These are phyloP conservation scores for Lemur catta DNA, from an alignment of 2,797 vertebrate genomes.

Conservation along the genomic window DNA sequence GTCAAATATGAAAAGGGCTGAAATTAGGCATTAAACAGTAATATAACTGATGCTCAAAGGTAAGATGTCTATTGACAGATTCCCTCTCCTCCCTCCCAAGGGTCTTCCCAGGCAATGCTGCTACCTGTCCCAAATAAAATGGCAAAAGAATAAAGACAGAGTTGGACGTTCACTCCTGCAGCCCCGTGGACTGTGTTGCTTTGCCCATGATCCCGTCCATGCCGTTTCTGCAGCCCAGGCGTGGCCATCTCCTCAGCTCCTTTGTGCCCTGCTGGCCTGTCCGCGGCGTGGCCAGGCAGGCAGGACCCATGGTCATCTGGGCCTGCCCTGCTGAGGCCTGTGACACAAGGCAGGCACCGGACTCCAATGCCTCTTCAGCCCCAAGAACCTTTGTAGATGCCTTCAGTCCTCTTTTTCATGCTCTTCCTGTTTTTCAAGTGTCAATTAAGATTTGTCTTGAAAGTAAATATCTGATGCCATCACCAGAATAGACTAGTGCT, in stretches of 20 bases:
- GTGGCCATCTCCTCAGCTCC: not conserved
- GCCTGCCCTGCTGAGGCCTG: constrained; percentile 36
- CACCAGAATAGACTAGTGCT: not conserved
- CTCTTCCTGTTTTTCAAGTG: not conserved
- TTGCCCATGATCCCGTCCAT: not conserved
- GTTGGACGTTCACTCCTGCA: constrained; percentile 59
- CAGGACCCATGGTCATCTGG: not conserved
- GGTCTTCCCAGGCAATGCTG: constrained; percentile 56
- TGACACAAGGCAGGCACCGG: not conserved
- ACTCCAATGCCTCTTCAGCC: not conserved
- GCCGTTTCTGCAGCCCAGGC: not conserved
- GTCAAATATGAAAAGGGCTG: constrained; percentile 43
- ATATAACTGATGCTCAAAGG: constrained; percentile 28
- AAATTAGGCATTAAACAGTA: constrained; percentile 40
- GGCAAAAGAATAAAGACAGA: constrained; percentile 44
- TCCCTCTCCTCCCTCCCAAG: constrained; percentile 34
- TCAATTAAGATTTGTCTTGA: not conserved
- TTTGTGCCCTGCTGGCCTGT: not conserved
- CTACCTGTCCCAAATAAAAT: constrained; percentile 54
- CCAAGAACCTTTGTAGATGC: not conserved
- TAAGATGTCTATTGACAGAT: constrained; percentile 50
- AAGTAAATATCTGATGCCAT: not conserved
- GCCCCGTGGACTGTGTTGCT: not conserved
- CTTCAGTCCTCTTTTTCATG: not conserved
- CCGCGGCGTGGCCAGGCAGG: not conserved